Base-by-base conservation (phyloP, 2,113 vertebrate species). In the Nipponia nippon region DNA sequence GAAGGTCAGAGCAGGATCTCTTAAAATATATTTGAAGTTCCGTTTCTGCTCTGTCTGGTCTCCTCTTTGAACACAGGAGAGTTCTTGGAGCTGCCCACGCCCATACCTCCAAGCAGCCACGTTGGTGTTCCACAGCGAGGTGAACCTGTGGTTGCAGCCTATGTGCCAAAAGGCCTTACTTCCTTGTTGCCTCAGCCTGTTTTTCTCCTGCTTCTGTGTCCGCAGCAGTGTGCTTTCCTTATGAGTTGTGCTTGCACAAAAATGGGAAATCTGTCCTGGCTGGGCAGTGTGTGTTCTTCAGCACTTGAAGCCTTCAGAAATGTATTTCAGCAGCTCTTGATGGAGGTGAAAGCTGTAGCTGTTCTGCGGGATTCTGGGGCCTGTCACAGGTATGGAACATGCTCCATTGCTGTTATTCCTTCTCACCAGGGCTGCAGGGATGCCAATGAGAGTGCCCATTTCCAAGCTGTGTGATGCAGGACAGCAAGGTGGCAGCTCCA, bases 361-460 rank as follows among this genome's bases (percentile, higher is more conserved):
- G 3, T 38, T 58, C 44, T 78, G 26, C 25, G 62, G 58, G 58
- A 61, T 92, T 84, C 46, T 75, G 66, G 14, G 10, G 20, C 42
- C 38, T 72, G 17, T 75, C 6, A 5, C 27, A 4, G 22, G 6
- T 50, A 25, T 55, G 40, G 20, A 72, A 87, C 13, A 2, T 44
- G 12, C 29, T 62, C 42, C 7, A 19, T 55, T 85, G 46, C 46
- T 62, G 8, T 73, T 76, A 8, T 11, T 88, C 13, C 25, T 89
- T 90, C 91, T 75, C 49, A 62, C 38, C 77, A 98, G 98, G 59
- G 34, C 63, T 65, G 42, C 69, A 59, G 77, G 77, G 23, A 55
- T 96, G 29, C 95, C 95, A 1, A 71, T 98, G 96, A 97, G 97
- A 36, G 96, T 97, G 72, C 97, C 93, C 3, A 5, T 97, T 65